phyloP scores from a whole-genome alignment of 1,140 invertebrate species.

The Eriosoma lanigerum region DNA sequence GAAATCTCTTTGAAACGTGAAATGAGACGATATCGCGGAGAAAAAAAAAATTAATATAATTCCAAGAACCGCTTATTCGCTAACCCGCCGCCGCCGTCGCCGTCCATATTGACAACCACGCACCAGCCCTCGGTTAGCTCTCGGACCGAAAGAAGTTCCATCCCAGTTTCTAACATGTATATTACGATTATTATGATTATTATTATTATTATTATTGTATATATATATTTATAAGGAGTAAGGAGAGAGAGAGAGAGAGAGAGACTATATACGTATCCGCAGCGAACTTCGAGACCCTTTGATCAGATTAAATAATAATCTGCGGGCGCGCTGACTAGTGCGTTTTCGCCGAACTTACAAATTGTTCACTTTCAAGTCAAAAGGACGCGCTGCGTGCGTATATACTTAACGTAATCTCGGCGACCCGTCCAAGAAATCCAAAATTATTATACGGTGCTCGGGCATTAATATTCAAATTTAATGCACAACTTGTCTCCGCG shows the following conservation, averaged over 20 bases:
- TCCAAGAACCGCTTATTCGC: conserved; percentile 17
- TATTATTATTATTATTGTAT: not conserved
- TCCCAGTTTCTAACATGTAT: conserved; percentile 32
- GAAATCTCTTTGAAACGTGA: conserved; percentile 46
- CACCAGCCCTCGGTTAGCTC: not conserved
- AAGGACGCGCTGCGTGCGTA: conserved; percentile 19
- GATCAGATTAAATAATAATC: conserved; percentile 51
- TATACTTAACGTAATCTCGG: conserved; percentile 31
- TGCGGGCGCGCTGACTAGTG: conserved; percentile 36
- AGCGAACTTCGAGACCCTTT: conserved; percentile 39
- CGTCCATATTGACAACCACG: too few relatives aligned
- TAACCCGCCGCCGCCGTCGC: not conserved
- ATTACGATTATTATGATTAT: not conserved
- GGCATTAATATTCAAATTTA: conserved; percentile 43
- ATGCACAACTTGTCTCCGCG: not conserved
- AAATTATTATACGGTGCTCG: conserved; percentile 31
- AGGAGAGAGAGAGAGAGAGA: not conserved
- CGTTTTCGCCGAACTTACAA: conserved; percentile 40
- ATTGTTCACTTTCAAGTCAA: conserved; percentile 46
- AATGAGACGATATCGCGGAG: conserved; percentile 33
- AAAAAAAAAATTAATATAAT: conserved; percentile 48
- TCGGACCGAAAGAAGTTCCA: conserved; percentile 31
- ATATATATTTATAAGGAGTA: not conserved
- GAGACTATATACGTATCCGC: not conserved
- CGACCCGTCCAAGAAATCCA: conserved; percentile 43